Evolutionary conservation across 64 coral and sea anemone species (phyloP).

Genomic region (Acropora tenuis): DNA sequence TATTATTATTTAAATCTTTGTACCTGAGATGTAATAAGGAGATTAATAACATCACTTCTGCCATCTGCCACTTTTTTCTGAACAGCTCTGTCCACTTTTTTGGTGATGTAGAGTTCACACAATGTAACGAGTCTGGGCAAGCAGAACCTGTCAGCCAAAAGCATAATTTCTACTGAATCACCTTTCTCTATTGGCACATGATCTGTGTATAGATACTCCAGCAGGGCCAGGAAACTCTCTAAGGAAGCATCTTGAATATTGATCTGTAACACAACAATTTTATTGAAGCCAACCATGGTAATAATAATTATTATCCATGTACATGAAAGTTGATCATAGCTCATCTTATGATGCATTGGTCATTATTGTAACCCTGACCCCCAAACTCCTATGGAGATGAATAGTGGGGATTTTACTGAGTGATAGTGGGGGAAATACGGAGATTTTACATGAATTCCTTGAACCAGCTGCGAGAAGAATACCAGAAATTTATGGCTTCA

Average conservation of each 20-base stretch:
- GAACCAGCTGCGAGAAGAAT: too few species aligned
- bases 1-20: background rate
- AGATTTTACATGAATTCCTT: too few species aligned
- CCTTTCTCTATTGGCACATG: slow-evolving; percentile 79
- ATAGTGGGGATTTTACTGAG: too few species aligned
- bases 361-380: too few species aligned
- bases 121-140: slow-evolving; percentile 81
- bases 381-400: too few species aligned
- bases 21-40: slow-evolving; percentile 79
- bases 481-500: too few species aligned
- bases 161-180: slow-evolving; percentile 80
- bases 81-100: slow-evolving; percentile 72
- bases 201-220: slow-evolving; percentile 90
- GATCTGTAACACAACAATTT: background rate
- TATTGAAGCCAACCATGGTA: too few species aligned
- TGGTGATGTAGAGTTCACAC: slow-evolving; percentile 83
- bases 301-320: too few species aligned
- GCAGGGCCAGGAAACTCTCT: slow-evolving; percentile 74
- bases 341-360: too few species aligned
- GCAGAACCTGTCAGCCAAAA: slow-evolving; percentile 87
- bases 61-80: slow-evolving; percentile 68
- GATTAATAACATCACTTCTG: slow-evolving; percentile 61
- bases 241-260: slow-evolving; percentile 55
- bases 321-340: too few species aligned
- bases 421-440: too few species aligned